Evolutionary conservation across 2,888 invertebrate species (phyloP), one percentile per base, ranked within the genome.

Genomic region (Eupithecia tripunctaria): DNA sequence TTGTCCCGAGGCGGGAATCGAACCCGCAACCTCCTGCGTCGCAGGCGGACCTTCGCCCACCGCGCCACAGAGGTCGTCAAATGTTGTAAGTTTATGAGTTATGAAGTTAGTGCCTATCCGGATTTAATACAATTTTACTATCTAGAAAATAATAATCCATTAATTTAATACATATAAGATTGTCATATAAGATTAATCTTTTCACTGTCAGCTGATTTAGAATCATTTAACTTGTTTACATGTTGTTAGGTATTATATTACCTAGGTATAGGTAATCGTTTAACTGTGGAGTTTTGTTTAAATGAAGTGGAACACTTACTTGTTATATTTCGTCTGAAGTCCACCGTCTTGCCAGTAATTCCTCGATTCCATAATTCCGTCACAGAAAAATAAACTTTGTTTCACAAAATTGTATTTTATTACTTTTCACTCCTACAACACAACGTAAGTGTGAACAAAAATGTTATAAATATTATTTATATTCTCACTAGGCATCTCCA

Each of bases 261-360:
- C n/a, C 25, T 25, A 25, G 5, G 3, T 56, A 14, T 56, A 56
- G 56, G 25, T n/a, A n/a, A n/a, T n/a, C n/a, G n/a, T n/a, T n/a
- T n/a, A n/a, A n/a, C n/a, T n/a, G n/a, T n/a, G n/a, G n/a, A n/a
- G 3, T 56, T 56, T 14, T 25, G n/a, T 51, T 10, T 10, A 51
- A 21, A 51, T 5, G 56, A 18, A 10, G 8, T 14, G 29, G 8
- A n/a, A 32, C 25, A 65, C 92, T 89, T 84, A 94, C 94, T 89
- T 92, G 82, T 93, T 92, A 87, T 91, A 93, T 83, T 94, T 94
- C 71, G 89, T 89, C 83, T 87, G 74, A 82, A 89, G 90, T 74
- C 93, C 92, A 82, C 89, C 93, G 80, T 93, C 94, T 78, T 93
- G 92, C 94, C 94, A 94, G 84, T 90, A 94, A 81, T 90, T 84